Percentiles rank a stretch among this genome's conserved stretches.
These are phyloP conservation scores for Pangasianodon gigas DNA, from an alignment of 2,113 vertebrate species.

Conservation along the genomic window DNA sequence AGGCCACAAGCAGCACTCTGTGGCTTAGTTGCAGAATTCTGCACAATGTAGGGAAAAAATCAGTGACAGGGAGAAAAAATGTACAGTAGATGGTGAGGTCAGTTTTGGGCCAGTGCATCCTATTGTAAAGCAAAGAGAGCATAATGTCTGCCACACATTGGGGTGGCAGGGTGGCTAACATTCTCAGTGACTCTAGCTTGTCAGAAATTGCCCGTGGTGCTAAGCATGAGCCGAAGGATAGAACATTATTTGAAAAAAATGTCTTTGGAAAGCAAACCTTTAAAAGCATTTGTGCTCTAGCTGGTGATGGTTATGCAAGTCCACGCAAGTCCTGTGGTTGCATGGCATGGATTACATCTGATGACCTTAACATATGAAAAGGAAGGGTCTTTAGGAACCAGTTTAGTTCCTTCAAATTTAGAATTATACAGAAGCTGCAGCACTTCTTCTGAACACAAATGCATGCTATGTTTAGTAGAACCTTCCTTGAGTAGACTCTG, in stretches of 20 bases:
- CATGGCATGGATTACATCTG: neutral
- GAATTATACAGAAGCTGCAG: neutral
- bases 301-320: neutral
- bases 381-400: neutral
- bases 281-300: neutral
- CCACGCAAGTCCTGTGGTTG: neutral
- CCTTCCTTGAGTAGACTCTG: neutral
- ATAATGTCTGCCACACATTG: neutral
- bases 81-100: neutral
- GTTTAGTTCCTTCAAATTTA: neutral
- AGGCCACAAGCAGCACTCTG: neutral
- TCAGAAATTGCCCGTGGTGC: neutral
- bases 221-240: neutral
- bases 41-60: neutral
- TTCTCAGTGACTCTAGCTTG: neutral
- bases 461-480: neutral
- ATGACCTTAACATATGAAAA: neutral
- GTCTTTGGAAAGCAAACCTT: neutral
- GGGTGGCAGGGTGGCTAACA: neutral
- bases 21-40: neutral
- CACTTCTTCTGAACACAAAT: neutral
- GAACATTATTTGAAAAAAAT: neutral
- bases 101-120: neutral
- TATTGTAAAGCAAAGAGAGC: neutral
- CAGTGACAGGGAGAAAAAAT: neutral